Percentiles rank a stretch among this genome's conserved stretches.
phyloP scores from a whole-genome alignment of 2,113 vertebrate species.

The Cardinalis cardinalis region DNA sequence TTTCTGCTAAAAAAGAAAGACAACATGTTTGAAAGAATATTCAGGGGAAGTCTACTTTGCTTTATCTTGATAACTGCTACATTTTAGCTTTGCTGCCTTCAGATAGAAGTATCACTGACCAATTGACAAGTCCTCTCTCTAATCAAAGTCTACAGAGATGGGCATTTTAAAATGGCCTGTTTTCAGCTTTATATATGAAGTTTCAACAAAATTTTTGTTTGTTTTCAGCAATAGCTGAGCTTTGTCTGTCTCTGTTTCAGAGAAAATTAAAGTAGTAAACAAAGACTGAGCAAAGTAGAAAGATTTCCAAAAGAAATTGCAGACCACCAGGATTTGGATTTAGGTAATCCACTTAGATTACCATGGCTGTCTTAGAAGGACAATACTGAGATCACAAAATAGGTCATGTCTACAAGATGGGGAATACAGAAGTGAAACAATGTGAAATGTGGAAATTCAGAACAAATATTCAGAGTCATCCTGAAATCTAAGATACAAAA shows the following conservation, averaged over 20 bases:
- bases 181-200: neutral
- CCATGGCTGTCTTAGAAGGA: constrained; percentile 73
- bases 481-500: neutral
- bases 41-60: neutral
- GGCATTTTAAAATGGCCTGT: neutral
- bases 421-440: constrained; percentile 31
- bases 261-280: constrained; percentile 60
- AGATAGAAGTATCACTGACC: neutral
- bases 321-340: constrained; percentile 78
- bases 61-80: neutral
- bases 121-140: neutral
- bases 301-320: constrained; percentile 73
- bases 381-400: constrained; percentile 71
- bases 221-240: constrained; percentile 2
- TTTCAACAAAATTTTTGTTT: neutral
- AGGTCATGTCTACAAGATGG: constrained; percentile 65
- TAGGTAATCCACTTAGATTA: constrained; percentile 81
- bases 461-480: neutral
- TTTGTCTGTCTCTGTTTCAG: neutral
- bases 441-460: neutral
- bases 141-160: neutral
- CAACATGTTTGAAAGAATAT: neutral
- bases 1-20: neutral
- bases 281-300: constrained; percentile 59
- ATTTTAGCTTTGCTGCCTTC: neutral